These are phyloP conservation scores for Tolypeutes matacus DNA, from an alignment of 2,797 vertebrate species.

Conservation along the genomic window DNA sequence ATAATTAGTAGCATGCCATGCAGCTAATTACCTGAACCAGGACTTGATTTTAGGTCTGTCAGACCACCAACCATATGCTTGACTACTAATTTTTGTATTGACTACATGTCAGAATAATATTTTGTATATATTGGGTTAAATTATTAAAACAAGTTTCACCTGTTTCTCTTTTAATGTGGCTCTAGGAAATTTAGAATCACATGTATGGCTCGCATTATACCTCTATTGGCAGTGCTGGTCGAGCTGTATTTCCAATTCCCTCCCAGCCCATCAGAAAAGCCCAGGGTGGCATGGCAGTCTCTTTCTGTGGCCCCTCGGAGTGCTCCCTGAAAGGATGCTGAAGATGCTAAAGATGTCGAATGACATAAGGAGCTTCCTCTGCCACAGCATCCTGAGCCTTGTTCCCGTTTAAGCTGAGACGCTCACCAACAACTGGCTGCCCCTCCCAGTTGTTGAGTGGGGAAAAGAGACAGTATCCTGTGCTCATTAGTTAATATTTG, in stretches of 20 bases:
- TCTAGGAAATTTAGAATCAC: neutral
- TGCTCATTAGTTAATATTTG: conserved; percentile 79
- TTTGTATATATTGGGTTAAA: neutral
- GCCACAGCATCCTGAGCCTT: neutral
- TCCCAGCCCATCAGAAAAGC: neutral
- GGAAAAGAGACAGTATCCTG: neutral
- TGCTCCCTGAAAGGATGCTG: neutral
- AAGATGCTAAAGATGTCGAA: neutral
- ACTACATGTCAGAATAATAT: neutral
- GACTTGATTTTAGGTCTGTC: neutral
- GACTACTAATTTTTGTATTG: neutral
- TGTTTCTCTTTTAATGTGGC: neutral
- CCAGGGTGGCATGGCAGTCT: accelerated
- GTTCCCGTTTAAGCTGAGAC: neutral
- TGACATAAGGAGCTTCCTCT: neutral
- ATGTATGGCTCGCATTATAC: neutral
- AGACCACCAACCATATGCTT: neutral
- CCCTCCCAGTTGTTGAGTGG: neutral
- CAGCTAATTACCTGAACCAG: neutral
- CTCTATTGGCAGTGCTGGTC: neutral
- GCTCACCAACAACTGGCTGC: neutral
- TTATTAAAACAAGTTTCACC: conserved; percentile 24
- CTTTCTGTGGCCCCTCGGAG: accelerated
- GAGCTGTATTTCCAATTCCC: neutral
- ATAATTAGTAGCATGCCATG: neutral